Conservation (phyloP, 2,797 vertebrate species). For the Chelon labrosus region DNA sequence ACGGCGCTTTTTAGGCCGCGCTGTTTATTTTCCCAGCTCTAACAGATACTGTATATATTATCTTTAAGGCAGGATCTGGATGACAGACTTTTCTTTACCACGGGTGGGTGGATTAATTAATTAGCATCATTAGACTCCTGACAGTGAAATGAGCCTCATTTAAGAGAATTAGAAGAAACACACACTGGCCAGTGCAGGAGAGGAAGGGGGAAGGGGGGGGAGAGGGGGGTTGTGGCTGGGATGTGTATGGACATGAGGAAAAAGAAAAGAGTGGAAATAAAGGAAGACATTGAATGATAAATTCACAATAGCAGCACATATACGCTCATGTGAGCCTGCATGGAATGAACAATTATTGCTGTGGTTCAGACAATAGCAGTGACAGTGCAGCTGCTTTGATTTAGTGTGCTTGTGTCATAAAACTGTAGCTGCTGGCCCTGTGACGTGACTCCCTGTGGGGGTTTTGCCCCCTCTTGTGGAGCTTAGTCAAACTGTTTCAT, state of each 20-base stretch:
- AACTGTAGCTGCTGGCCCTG: slow-evolving; percentile 1
- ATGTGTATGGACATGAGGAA: neutral
- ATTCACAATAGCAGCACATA: slow-evolving; percentile 8
- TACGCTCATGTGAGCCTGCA: slow-evolving; percentile 3
- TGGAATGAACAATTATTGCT: neutral
- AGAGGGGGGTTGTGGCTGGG: neutral
- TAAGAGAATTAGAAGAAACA: slow-evolving; percentile 79
- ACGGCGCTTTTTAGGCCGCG: slow-evolving; percentile 20
- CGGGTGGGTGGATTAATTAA: slow-evolving; percentile 81
- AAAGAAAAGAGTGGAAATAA: neutral
- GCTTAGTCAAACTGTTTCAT: slow-evolving; percentile 45
- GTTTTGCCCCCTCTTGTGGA: slow-evolving; percentile 84
- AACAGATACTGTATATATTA: slow-evolving; percentile 62
- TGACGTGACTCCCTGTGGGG: slow-evolving; percentile 54
- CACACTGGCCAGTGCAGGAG: slow-evolving; percentile 60
- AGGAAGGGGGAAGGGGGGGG: neutral
- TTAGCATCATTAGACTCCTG: slow-evolving; percentile 82
- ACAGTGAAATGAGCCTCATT: slow-evolving; percentile 85
- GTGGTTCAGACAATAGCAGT: slow-evolving; percentile 24
- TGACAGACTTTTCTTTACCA: slow-evolving; percentile 69
- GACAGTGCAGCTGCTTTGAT: slow-evolving; percentile 21
- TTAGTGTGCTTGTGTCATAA: slow-evolving; percentile 15
- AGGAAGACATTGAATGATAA: slow-evolving; percentile 19
- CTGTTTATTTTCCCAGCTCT: slow-evolving; percentile 69
- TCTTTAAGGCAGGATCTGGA: slow-evolving; percentile 63